Base-by-base conservation (phyloP, 2,888 invertebrate genomes). In the Eupithecia inturbata region DNA sequence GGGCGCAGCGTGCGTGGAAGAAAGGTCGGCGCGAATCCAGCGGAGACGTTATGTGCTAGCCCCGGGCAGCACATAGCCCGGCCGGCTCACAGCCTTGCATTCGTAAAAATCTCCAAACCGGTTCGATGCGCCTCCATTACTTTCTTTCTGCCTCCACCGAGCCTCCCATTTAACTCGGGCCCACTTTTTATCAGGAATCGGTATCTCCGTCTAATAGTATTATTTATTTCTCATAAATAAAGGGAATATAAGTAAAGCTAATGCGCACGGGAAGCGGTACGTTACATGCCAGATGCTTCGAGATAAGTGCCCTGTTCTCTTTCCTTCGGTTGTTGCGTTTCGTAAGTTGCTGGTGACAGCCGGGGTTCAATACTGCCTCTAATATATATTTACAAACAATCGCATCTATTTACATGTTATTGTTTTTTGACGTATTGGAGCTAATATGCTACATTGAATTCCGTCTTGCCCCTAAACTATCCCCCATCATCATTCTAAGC, bases 201-300 rank as follows among this genome's bases (percentile, higher is more conserved):
- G 93, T 93, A 94, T 94, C 94, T 94, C 92, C 87, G 90, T 93
- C 93, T 94, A 94, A 93, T 94, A 94, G 93, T 94, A 94, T 94
- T 94, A 94, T 94, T 94, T 94, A 94, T 94, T 93, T 92, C 92
- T 93, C 93, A 93, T 94, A 93, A 94, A 94, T 93, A 94, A 93
- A 89, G 88, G 89, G 91, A 91, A 92, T 92, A 92, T 92, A 92
- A 91, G 91, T 92, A 89, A 93, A 91, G 91, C 90, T 91, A 93
- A 94, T 91, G 92, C 90, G 87, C 86, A 89, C 91, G 91, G 91
- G 91, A 90, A 92, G 91, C 91, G 90, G 91, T 90, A 91, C 87
- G 90, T 92, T 92, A 92, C 90, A 89, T 87, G 91, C 89, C 88
- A 88, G 91, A 91, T 91, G 89, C 85, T 87, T 90, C 86, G 80